Percentiles rank a stretch among this genome's conserved stretches.
These are phyloP conservation scores for Boulengeromyrus knoepffleri DNA, from an alignment of 2,113 vertebrate species.

Conservation along the genomic window DNA sequence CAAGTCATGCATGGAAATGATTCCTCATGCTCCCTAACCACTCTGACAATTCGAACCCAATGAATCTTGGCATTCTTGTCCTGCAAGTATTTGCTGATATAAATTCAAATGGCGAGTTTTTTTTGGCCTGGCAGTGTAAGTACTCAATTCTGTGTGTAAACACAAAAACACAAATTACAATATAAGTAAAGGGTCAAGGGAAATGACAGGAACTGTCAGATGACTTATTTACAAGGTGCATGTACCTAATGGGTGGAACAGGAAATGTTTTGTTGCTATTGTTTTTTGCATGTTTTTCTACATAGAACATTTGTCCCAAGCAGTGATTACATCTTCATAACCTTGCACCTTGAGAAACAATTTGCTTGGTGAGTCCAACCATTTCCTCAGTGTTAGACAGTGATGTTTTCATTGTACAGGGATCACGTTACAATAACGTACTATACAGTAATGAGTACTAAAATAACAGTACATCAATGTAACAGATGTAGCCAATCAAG, in stretches of 20 bases:
- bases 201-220: not conserved
- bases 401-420: not conserved
- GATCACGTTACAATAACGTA: not conserved
- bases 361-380: not conserved
- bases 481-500: not conserved
- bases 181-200: not conserved
- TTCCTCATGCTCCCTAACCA: too few species aligned
- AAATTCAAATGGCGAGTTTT: too few species aligned
- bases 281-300: not conserved
- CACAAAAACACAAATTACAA: not conserved
- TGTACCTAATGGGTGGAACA: not conserved
- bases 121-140: too few species aligned
- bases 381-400: not conserved
- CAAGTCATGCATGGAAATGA: too few species aligned
- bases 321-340: not conserved
- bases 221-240: not conserved
- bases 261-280: constrained; percentile 1
- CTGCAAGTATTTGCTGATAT: too few species aligned
- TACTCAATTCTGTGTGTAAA: too few species aligned
- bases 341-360: not conserved
- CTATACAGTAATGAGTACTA: not conserved
- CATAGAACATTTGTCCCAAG: not conserved
- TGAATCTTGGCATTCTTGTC: too few species aligned
- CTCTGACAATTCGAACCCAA: too few species aligned
- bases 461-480: not conserved